Evolutionary conservation across 2,797 vertebrate species (phyloP).

Genomic region (Columba guinea): DNA sequence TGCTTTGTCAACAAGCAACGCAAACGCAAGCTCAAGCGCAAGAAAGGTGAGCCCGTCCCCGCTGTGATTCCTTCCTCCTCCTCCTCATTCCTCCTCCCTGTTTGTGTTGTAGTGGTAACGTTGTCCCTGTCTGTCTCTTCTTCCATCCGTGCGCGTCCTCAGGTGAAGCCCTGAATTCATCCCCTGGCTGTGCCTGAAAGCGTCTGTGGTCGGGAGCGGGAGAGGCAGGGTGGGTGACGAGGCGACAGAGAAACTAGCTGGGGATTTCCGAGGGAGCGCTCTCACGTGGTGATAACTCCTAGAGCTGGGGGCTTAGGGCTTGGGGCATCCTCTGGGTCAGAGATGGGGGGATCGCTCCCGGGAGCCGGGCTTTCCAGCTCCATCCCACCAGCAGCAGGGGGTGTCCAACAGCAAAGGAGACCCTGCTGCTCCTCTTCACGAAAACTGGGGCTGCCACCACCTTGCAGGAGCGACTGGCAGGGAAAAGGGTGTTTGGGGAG

Average conservation of each 20-base stretch:
- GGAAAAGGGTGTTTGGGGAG: not conserved
- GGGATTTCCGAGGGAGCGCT: conserved; percentile 42
- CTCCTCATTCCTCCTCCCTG: not conserved
- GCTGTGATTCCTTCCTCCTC: not conserved
- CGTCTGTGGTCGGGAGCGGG: conserved; percentile 53
- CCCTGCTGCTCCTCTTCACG: not conserved
- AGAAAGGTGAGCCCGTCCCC: conserved; percentile 86
- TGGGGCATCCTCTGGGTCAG: not conserved
- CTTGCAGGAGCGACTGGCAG: not conserved
- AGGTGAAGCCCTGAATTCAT: conserved; percentile 66
- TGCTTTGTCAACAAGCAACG: conserved; percentile 99
- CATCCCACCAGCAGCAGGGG: not conserved
- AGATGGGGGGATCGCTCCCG: accelerated
- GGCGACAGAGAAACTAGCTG: conserved; percentile 47
- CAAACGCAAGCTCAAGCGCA: conserved; percentile 96
- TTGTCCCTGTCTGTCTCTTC: conserved; percentile 68
- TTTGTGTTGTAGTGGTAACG: conserved; percentile 56
- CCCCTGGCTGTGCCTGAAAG: conserved; percentile 59
- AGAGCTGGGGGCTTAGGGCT: conserved; percentile 18
- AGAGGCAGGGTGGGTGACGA: conserved; percentile 68
- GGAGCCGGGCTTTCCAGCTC: not conserved
- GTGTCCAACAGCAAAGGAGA: not conserved
- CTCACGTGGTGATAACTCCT: conserved; percentile 40
- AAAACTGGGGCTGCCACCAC: not conserved
- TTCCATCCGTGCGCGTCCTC: conserved; percentile 50